Evolutionary conservation across 2,113 vertebrate species (phyloP), one percentile per base, ranked within the genome.

Genomic region (Onychostruthus taczanowskii): DNA sequence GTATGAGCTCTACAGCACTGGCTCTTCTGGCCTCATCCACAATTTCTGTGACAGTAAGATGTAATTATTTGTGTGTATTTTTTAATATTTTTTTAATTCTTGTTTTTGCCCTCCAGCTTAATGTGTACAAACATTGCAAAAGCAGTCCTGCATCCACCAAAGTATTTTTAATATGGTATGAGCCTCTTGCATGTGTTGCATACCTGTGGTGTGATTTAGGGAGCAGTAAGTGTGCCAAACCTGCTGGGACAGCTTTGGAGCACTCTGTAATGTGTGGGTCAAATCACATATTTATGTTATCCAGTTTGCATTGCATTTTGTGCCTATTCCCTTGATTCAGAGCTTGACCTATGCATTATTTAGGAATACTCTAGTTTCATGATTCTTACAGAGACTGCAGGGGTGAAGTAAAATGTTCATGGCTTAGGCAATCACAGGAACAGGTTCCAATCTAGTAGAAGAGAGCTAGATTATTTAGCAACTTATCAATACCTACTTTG

Each of bases 221-320:
- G 50, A 77, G 15, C 43, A 44, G 4, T 21, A 76, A 63, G 8
- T 10, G 31, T 55, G 12, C 10, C 63, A 90, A 41, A 73, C 5
- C 18, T 70, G 4, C 50, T 53, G 33, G 23, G 11, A 78, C 15
- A 61, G 18, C 12, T 66, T 74, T 69, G 55, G 41, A 78, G 11
- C 10, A 23, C 6, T 39, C 17, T 14, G 3, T 24, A 61, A 61
- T 0, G 0, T 41, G 26, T 28, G 18, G 23, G 13, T 78, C 43
- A 62, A 62, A 56, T 10, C 10, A 53, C 10, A 30, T 44, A 2
- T 52, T 79, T 77, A 4, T 43, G 2, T 53, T 74, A 9, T 20
- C 55, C 43, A 56, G 10, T 70, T 75, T 70, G 33, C 13, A 26
- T 18, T 79, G 21, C 2, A 74, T 69, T 82, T 78, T 83, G 28